phyloP scores from a whole-genome alignment of 2,113 vertebrate genomes.

The Geococcyx californianus region DNA sequence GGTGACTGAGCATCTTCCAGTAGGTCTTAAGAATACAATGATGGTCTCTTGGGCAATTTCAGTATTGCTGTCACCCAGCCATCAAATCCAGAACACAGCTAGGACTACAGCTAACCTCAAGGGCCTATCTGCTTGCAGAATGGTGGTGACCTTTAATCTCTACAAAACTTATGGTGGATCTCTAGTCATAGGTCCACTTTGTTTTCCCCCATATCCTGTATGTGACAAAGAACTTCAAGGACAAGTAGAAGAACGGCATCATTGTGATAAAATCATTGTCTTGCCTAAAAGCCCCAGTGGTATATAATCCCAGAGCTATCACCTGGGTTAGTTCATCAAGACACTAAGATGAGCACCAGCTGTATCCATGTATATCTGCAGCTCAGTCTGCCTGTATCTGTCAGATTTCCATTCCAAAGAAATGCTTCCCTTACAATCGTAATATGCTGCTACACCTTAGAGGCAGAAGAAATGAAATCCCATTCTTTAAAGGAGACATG shows the following conservation, averaged over 20 bases:
- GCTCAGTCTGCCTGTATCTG: background rate
- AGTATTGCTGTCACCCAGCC: background rate
- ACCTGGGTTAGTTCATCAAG: background rate
- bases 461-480: background rate
- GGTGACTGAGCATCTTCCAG: background rate
- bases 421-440: background rate
- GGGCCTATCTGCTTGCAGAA: background rate
- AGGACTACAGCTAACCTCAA: background rate
- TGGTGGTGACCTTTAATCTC: background rate
- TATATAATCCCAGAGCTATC: background rate
- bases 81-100: background rate
- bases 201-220: background rate
- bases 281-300: background rate
- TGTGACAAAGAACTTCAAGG: background rate
- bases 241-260: background rate
- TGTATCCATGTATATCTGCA: background rate
- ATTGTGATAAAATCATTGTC: background rate
- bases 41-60: background rate
- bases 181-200: background rate
- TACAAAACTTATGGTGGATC: background rate
- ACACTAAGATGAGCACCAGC: background rate
- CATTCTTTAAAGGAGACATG: background rate
- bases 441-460: background rate
- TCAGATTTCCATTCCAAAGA: background rate
- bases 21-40: background rate